Evolutionary conservation across 2,797 vertebrate genomes (phyloP).

Genomic region (Decapterus maruadsi): DNA sequence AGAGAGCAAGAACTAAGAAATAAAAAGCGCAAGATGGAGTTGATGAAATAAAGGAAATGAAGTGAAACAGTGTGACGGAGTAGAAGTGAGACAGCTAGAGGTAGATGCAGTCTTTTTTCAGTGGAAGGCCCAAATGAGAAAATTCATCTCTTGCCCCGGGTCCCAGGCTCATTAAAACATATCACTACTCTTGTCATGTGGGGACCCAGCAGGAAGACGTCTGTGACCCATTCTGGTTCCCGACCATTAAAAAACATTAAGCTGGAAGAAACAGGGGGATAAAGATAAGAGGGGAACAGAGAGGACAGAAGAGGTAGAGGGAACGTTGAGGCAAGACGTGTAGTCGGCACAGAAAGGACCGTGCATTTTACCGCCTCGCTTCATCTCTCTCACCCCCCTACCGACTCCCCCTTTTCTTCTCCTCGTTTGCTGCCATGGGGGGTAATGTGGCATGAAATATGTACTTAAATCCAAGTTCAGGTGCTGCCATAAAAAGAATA

Average conservation of each 20-base stretch:
- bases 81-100: slow-evolving; percentile 34
- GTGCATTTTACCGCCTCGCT: slow-evolving; percentile 53
- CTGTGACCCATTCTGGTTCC: slow-evolving; percentile 73
- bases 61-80: slow-evolving; percentile 48
- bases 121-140: slow-evolving; percentile 68
- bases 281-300: slow-evolving; percentile 62
- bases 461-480: slow-evolving; percentile 76
- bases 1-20: not conserved
- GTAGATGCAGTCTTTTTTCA: slow-evolving; percentile 50
- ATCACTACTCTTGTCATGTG: slow-evolving; percentile 77
- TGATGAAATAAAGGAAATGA: slow-evolving; percentile 51
- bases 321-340: slow-evolving; percentile 46
- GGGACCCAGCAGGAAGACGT: slow-evolving; percentile 68
- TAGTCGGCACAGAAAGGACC: slow-evolving; percentile 40
- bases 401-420: slow-evolving; percentile 44
- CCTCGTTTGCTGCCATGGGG: slow-evolving; percentile 58
- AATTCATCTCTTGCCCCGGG: slow-evolving; percentile 66
- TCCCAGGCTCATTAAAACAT: slow-evolving; percentile 81
- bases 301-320: slow-evolving; percentile 47
- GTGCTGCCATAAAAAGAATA: slow-evolving; percentile 62
- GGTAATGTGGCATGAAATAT: slow-evolving; percentile 84
- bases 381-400: slow-evolving; percentile 48
- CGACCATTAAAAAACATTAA: slow-evolving; percentile 77
- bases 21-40: slow-evolving; percentile 15
- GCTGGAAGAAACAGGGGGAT: slow-evolving; percentile 65